Conservation (phyloP, 2,113 vertebrate genomes). For the Castor canadensis region DNA sequence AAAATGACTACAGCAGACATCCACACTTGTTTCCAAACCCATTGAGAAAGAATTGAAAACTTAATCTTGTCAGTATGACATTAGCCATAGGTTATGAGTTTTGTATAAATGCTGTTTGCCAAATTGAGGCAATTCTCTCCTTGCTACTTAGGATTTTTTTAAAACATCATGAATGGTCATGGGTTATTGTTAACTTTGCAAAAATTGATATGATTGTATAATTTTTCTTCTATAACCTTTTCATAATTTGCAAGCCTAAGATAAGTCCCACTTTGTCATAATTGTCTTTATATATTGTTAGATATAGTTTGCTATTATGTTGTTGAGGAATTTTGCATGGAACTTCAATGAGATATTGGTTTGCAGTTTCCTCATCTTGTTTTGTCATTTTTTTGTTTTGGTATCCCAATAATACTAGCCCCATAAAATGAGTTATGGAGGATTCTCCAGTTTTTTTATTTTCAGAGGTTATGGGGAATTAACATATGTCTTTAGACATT, state of each 20-base stretch:
- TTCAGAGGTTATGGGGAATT: not conserved
- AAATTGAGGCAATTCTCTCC: too few relatives aligned
- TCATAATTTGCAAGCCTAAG: not conserved
- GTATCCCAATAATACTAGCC: not conserved
- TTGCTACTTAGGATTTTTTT: not conserved
- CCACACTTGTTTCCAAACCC: too few relatives aligned
- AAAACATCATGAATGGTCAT: not conserved
- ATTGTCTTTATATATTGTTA: not conserved
- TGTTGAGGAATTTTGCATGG: not conserved
- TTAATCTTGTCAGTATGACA: too few relatives aligned
- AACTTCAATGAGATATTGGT: not conserved
- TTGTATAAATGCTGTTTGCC: too few relatives aligned
- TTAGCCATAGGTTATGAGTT: too few relatives aligned
- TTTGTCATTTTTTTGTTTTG: not conserved
- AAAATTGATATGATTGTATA: not conserved
- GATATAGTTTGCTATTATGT: not conserved
- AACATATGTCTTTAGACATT: not conserved
- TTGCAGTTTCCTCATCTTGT: not conserved
- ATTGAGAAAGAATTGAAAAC: too few relatives aligned
- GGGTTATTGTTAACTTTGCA: not conserved
- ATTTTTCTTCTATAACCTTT: not conserved
- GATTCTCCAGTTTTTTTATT: not conserved
- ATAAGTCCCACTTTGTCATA: not conserved
- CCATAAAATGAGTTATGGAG: not conserved
- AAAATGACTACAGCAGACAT: not conserved